Base-by-base conservation (phyloP, 2,888 invertebrate species). In the Drosophila anomalata region DNA sequence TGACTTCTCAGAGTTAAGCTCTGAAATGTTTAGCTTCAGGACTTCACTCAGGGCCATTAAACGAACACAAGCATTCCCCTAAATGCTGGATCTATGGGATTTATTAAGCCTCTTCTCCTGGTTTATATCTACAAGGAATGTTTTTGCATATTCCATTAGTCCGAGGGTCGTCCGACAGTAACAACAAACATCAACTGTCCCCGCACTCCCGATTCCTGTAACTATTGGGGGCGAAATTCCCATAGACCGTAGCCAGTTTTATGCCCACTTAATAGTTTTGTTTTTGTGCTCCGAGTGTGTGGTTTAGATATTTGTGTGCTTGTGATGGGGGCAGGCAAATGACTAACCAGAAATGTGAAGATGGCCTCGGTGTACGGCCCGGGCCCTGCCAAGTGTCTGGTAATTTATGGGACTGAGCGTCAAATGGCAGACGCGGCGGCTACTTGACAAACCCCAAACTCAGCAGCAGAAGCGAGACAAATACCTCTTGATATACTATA, bases 191-290 rank as follows among this genome's bases (percentile, higher is more conserved):
- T 65, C 66, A 24, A 9, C 17, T 47, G 54, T 22, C 24, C 66
- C 51, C 52, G 65, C 65, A 63, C 42, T 24, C 47, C n/a, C n/a
- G n/a, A 46, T 11, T 20, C 26, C 6, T 29, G 3, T 7, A 7
- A 8, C 9, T 14, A 22, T 14, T 29, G 14, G 20, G 52, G 67
- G 47, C 47, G 65, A 50, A 29, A 50, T 69, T 48, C 42, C 48
- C 58, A 67, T 67, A 42, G 58, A 17, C 66, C 48, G 54, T 69
- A 69, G 44, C 66, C 69, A 83, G 70, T 86, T 79, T 87, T 87
- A 83, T 85, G 85, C 77, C 77, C 88, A 81, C 86, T 78, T 85
- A 86, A 87, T 84, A 87, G 88, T 84, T 87, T 84, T 84, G 83
- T 82, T 77, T 87, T 77, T 68, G 73, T 79, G 63, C 14, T 36